Percentiles rank a stretch among this genome's conserved stretches.
phyloP scores from a whole-genome alignment of 2,113 vertebrate species.

The Stegastes partitus region DNA sequence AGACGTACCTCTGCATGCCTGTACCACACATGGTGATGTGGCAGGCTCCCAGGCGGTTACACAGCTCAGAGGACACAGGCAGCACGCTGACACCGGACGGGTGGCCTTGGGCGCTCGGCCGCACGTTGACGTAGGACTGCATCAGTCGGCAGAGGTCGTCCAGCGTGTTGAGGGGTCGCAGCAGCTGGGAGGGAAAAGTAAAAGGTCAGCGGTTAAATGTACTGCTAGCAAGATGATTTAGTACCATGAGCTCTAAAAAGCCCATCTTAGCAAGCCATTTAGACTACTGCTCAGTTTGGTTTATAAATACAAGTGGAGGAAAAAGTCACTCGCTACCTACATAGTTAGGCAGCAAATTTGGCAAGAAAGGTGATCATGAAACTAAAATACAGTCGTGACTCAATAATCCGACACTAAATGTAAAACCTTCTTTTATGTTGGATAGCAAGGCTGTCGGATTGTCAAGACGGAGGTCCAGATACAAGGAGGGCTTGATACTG shows the following conservation, averaged over 20 bases:
- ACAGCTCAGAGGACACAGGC: conserved; percentile 94
- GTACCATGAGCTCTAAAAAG: background rate
- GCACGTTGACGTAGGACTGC: conserved; percentile 90
- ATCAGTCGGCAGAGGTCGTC: conserved; percentile 96
- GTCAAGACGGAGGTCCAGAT: no score
- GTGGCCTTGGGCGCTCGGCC: conserved; percentile 78
- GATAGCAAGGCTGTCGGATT: no score
- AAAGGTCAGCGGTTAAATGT: conserved; percentile 16
- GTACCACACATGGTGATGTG: conserved; percentile 95
- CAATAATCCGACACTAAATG: no score
- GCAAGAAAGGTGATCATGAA: background rate
- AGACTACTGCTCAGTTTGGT: conserved; percentile 4
- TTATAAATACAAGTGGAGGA: background rate
- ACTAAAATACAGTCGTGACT: no score
- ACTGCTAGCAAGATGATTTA: background rate
- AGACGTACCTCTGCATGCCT: conserved; percentile 94
- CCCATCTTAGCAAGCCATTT: conserved; percentile 40
- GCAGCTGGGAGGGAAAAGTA: conserved; percentile 85
- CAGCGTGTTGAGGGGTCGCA: conserved; percentile 96
- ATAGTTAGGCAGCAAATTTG: no score
- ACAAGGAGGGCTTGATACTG: no score
- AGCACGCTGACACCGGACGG: conserved; percentile 89
- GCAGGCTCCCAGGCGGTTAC: conserved; percentile 95
- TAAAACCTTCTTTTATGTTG: no score
- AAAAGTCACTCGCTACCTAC: background rate